Conservation (phyloP, 2,113 vertebrate genomes). For the Antigone vipio region DNA sequence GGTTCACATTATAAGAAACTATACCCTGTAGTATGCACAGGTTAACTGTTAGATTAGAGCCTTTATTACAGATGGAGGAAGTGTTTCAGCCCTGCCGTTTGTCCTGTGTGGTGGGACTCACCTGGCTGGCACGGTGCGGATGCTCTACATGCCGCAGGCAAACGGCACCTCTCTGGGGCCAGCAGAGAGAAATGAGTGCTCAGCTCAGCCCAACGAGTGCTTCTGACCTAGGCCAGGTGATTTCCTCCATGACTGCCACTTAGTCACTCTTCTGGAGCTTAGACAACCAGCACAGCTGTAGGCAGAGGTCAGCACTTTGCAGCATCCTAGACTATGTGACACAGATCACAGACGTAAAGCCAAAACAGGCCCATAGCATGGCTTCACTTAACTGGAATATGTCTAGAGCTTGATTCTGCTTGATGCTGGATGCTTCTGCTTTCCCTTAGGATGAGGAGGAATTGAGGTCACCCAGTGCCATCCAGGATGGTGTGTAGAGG, state of each 20-base stretch:
- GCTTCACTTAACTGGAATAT: neutral
- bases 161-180: neutral
- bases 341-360: neutral
- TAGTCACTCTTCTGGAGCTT: neutral
- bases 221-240: neutral
- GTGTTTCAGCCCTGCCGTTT: neutral
- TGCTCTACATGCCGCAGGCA: accelerated
- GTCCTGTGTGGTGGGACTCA: neutral
- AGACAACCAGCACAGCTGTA: neutral
- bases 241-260: neutral
- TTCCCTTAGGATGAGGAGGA: neutral
- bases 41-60: neutral
- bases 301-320: neutral
- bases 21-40: neutral
- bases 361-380: neutral
- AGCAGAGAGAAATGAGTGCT: neutral
- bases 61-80: neutral
- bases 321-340: neutral
- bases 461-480: neutral
- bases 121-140: neutral
- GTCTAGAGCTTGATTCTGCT: neutral
- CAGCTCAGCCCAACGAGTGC: neutral
- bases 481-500: neutral
- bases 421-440: neutral
- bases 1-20: neutral